A percentile compares a stretch with the other conserved stretches of the same genome.
Evolutionary conservation across 2,113 vertebrate genomes (phyloP).

Genomic region (Ammodytes dubius): DNA sequence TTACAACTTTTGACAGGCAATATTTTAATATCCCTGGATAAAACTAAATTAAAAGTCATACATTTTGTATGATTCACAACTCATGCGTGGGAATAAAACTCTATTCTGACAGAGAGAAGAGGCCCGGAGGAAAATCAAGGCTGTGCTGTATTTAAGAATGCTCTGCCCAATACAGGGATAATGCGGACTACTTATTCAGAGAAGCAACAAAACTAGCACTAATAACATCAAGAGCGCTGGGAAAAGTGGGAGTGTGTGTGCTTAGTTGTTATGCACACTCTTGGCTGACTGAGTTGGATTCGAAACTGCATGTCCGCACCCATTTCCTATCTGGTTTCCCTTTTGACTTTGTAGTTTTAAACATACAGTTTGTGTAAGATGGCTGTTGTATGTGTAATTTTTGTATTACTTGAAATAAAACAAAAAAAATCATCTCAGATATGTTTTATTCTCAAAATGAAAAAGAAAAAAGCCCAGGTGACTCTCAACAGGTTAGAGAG

Average conservation of each 20-base stretch:
- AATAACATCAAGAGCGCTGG: slow-evolving; percentile 51
- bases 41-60: background rate
- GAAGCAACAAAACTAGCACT: background rate
- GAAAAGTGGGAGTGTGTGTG: slow-evolving; percentile 67
- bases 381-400: background rate
- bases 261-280: slow-evolving; percentile 74
- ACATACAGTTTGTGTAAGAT: background rate
- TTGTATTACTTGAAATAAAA: background rate
- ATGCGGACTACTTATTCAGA: slow-evolving; percentile 71
- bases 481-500: slow-evolving; percentile 11
- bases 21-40: background rate
- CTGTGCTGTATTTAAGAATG: slow-evolving; percentile 85
- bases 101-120: slow-evolving; percentile 53
- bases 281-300: background rate
- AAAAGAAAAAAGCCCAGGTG: slow-evolving; percentile 6
- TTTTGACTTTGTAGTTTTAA: background rate
- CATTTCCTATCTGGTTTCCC: slow-evolving; percentile 53
- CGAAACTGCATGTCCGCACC: background rate
- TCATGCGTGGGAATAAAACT: background rate
- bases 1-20: background rate
- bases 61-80: background rate
- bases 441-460: slow-evolving; percentile 58
- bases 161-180: slow-evolving; percentile 87
- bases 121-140: slow-evolving; percentile 71
- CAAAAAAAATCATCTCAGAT: background rate